Evolutionary conservation across 1,140 invertebrate genomes (phyloP), one percentile per base, ranked within the genome.

Genomic region (Meloidogyne hapla): DNA sequence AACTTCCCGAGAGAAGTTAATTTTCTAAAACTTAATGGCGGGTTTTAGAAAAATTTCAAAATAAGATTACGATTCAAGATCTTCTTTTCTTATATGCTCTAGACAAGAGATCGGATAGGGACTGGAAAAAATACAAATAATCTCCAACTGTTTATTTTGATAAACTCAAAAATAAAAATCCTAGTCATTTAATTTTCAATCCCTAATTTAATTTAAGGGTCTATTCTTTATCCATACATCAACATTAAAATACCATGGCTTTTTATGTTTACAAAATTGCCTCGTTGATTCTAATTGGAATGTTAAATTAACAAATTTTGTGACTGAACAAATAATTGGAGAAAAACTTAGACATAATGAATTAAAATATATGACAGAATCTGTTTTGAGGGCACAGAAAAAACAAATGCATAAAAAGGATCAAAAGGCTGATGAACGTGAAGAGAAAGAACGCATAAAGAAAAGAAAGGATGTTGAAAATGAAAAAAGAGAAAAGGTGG

Each of bases 271-370:
- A 4, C 85, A 87, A 79, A 86, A 86, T 61, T 86, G 84, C 67
- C 69, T 86, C 15, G 84, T 86, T n/a, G 85, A 86, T 70, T 85
- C 84, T 6, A 87, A 86, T 61, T 86, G 84, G 84, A 87, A 84
- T 15, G 82, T 86, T 2, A 85, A 85, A 73, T 77, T 87, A 21
- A 86, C 85, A 6, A 87, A 86, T 70, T 85, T 86, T 76, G 75
- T 79, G 18, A 86, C 85, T 10, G 84, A 86, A 67, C 67, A 81
- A 40, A 83, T 86, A 10, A 77, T 86, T 76, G 75, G 77, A 23
- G 84, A 86, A 42, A 87, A 87, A 66, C 33, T 87, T n/a, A 38
- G 77, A 13, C 84, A 85, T 62, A 84, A 84, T 66, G 83, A 84
- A 75, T 18, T 85, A 25, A 84, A 81, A 69, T 69, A 71, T 21